phyloP scores from a whole-genome alignment of 2,797 vertebrate genomes.

The Lagorchestes hirsutus region DNA sequence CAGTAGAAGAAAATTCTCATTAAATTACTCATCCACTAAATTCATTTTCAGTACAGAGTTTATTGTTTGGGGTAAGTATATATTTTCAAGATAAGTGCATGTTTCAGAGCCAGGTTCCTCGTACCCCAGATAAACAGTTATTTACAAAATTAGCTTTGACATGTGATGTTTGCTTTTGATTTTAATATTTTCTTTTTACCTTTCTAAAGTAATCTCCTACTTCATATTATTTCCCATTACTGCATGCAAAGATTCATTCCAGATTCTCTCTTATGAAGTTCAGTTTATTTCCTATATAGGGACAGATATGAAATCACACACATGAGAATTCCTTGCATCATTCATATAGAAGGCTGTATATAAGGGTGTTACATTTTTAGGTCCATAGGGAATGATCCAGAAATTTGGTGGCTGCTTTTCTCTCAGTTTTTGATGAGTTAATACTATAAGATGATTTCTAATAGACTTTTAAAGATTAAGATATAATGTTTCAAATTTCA shows the following conservation, averaged over 20 bases:
- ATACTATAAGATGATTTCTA: constrained; percentile 50
- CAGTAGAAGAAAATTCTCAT: constrained; percentile 22
- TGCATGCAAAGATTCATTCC: background rate
- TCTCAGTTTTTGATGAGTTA: constrained; percentile 37
- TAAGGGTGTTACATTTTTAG: background rate
- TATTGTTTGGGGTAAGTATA: background rate
- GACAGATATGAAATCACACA: background rate
- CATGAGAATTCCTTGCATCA: too few species aligned
- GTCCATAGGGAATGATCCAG: background rate
- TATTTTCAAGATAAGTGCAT: constrained; percentile 24
- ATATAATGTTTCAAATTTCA: constrained; percentile 30
- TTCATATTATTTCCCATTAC: constrained; percentile 21
- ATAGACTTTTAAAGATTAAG: constrained; percentile 52
- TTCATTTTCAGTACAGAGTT: background rate
- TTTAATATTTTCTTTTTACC: constrained; percentile 63
- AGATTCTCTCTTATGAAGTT: background rate
- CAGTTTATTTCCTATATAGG: background rate
- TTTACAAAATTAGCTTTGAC: constrained; percentile 63
- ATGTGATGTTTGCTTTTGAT: constrained; percentile 3
- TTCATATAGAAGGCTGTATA: background rate
- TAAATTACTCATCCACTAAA: constrained; percentile 35
- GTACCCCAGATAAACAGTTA: constrained; percentile 57
- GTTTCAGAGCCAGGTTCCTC: constrained; percentile 51
- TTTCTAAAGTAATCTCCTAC: constrained; percentile 40
- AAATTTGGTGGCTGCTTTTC: constrained; percentile 7